Evolutionary conservation across 2,113 vertebrate genomes (phyloP).

Genomic region (Ceyx margarethae): DNA sequence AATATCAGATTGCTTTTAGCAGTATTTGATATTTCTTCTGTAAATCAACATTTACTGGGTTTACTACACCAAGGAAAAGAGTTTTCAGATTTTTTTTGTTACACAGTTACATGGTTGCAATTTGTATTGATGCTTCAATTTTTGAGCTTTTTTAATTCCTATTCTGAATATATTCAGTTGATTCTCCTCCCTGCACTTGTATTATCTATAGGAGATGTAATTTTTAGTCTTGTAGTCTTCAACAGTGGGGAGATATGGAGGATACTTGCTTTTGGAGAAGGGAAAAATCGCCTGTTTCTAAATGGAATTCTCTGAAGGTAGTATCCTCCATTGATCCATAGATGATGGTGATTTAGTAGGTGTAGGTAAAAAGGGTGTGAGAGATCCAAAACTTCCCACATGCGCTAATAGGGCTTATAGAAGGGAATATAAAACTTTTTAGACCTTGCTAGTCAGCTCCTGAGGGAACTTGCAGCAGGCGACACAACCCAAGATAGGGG

Average conservation of each 20-base stretch:
- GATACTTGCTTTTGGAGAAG: conserved; percentile 76
- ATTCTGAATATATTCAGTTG: conserved; percentile 35
- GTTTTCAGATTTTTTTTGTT: conserved; percentile 13
- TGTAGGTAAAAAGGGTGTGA: conserved; percentile 32
- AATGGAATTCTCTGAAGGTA: conserved; percentile 75
- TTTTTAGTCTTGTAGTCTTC: conserved; percentile 47
- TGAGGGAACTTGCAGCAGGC: conserved; percentile 76
- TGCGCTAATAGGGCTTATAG: conserved; percentile 79
- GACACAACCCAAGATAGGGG: conserved; percentile 80
- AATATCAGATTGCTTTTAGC: background rate
- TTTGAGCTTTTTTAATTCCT: conserved; percentile 31
- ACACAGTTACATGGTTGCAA: conserved; percentile 9
- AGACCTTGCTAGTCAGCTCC: conserved; percentile 75
- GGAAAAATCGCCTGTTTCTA: conserved; percentile 70
- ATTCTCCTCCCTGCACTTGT: conserved; percentile 54
- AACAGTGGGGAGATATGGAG: conserved; percentile 67
- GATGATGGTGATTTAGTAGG: conserved; percentile 24
- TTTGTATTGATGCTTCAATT: conserved; percentile 33
- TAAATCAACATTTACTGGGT: background rate
- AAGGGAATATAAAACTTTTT: conserved; percentile 73
- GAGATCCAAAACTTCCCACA: conserved; percentile 61
- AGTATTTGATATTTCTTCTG: background rate
- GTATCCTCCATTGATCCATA: conserved; percentile 67
- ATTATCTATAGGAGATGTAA: background rate
- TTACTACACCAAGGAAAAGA: background rate